These are phyloP conservation scores for Dryoscopus gambensis DNA, from an alignment of 2,113 vertebrate genomes.

Conservation along the genomic window DNA sequence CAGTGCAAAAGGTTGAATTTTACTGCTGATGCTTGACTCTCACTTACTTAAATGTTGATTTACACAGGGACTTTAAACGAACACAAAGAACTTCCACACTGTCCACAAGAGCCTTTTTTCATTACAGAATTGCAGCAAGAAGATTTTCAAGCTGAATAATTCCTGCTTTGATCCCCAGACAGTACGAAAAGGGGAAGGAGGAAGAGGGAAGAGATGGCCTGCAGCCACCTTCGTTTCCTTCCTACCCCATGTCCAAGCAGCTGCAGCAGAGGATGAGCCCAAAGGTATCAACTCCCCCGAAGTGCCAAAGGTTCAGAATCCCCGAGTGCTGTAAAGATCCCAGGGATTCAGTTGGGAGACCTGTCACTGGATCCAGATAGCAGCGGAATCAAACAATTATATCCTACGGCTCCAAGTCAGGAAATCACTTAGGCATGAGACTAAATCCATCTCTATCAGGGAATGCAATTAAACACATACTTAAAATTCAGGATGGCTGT, in stretches of 20 bases:
- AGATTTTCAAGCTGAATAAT: background rate
- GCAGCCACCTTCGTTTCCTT: background rate
- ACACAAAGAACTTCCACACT: background rate
- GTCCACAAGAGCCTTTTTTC: background rate
- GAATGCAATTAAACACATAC: conserved; percentile 21
- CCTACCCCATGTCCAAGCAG: background rate
- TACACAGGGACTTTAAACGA: background rate
- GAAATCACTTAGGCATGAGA: background rate
- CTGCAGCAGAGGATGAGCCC: background rate
- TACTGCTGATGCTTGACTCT: background rate
- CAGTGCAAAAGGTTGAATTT: background rate
- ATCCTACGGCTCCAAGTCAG: background rate
- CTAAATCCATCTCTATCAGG: background rate
- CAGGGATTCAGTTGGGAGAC: background rate
- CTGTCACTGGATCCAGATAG: background rate
- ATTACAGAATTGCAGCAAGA: background rate
- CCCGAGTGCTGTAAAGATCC: background rate
- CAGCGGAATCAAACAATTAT: background rate
- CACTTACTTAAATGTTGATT: background rate
- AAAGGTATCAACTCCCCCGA: background rate
- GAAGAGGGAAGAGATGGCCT: background rate
- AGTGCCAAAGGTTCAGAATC: background rate
- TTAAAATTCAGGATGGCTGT: background rate
- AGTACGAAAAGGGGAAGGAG: background rate
- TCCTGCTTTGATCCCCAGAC: background rate